Evolutionary conservation across 2,888 invertebrate species (phyloP).

Genomic region (Drosophila limbata): DNA sequence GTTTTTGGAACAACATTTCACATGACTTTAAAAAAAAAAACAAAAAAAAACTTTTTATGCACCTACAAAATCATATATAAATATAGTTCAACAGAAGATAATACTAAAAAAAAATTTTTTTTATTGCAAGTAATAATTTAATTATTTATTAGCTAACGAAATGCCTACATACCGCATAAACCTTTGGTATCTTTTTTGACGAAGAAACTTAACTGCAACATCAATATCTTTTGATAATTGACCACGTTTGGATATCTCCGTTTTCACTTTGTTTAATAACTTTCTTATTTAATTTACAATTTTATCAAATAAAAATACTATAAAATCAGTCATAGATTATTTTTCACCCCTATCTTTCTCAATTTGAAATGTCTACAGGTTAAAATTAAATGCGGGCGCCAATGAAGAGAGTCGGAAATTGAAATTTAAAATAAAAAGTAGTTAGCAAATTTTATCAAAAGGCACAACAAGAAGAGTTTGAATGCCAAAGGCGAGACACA

Average conservation of each 20-base stretch:
- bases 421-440: slow-evolving; percentile 1
- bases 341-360: background rate
- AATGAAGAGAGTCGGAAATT: background rate
- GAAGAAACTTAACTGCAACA: too few species aligned
- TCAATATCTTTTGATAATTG: too few species aligned
- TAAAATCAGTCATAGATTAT: background rate
- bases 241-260: background rate
- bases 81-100: too few species aligned
- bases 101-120: too few species aligned
- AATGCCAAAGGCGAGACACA: slow-evolving; percentile 35
- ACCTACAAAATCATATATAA: too few species aligned
- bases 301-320: background rate
- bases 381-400: background rate
- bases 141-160: too few species aligned
- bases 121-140: background rate
- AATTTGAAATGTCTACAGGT: background rate
- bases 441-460: slow-evolving; percentile 4
- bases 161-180: too few species aligned
- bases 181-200: too few species aligned
- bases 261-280: background rate
- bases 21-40: too few species aligned
- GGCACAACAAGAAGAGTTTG: slow-evolving; percentile 13
- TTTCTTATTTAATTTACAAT: background rate
- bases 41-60: too few species aligned
- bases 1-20: too few species aligned